Evolutionary conservation across 2,888 invertebrate species (phyloP), one percentile per base, ranked within the genome.

Genomic region (Caenorhabditis sinica): DNA sequence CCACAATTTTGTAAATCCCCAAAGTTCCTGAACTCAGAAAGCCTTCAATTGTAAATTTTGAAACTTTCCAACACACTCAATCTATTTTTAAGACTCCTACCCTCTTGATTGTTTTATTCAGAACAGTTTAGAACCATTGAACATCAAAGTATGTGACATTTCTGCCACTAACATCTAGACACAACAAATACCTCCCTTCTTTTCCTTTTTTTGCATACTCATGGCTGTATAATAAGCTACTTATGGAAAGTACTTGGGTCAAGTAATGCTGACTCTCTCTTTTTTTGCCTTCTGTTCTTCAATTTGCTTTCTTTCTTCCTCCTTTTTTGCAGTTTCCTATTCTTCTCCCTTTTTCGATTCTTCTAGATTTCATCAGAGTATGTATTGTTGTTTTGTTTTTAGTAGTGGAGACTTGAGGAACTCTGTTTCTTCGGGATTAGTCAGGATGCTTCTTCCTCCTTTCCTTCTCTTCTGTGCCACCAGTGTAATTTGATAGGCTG

Each of bases 211-310:
- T 79, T 72, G n/a, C 53, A 63, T 79, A 53, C 43, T 63, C 65
- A 53, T 49, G 28, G 61, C 61, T 49, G 65, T 82, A 75, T 75
- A 82, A 82, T 82, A 82, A 82, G 82, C 82, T 82, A 82, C 82
- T 82, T 82, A 82, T 75, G 49, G 61, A 82, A 76, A 75, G 80
- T 80, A 80, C 80, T 73, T 80, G 80, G 80, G 80, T 80, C 80
- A 80, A 80, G 80, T 79, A 79, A 79, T 63, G 71, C 71, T 51
- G 77, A 68, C 77, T 71, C 63, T 63, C 60, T 30, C 49, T 60
- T 53, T 51, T 40, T 40, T 40, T 11, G 13, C 33, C 33, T 40
- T 40, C 40, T 40, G 40, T 40, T 40, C 40, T 40, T 40, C 40
- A 40, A 40, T 40, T 40, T 40, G 45, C 23, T 30, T 60, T 17